A percentile compares a stretch with the other conserved stretches of the same genome.
Evolutionary conservation across 2,888 invertebrate species (phyloP).

Genomic region (Panorpa germanica): DNA sequence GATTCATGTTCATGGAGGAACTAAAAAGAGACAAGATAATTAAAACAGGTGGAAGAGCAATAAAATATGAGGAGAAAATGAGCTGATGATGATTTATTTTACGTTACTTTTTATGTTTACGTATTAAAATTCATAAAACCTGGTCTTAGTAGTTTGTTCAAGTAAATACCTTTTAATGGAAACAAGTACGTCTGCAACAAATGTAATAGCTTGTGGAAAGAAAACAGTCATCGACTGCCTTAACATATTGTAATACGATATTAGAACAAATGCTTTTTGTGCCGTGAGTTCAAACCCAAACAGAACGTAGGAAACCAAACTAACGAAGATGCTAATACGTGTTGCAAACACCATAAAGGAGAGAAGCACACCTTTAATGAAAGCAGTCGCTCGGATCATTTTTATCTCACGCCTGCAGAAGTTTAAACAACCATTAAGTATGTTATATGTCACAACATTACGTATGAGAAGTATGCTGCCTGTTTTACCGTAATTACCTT

Average conservation of each 20-base stretch:
- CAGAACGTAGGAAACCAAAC: conserved; percentile 47
- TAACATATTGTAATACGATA: conserved; percentile 63
- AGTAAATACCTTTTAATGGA: conserved; percentile 51
- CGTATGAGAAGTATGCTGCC: too few relatives aligned
- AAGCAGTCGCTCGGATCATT: conserved; percentile 43
- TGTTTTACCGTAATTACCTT: too few relatives aligned
- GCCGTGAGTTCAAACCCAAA: conserved; percentile 47
- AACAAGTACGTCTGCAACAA: conserved; percentile 55
- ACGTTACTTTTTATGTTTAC: too few relatives aligned
- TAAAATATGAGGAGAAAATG: too few relatives aligned
- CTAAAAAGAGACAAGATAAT: too few relatives aligned
- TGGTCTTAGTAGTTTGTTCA: too few relatives aligned
- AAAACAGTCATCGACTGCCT: conserved; percentile 63
- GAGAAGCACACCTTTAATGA: conserved; percentile 45
- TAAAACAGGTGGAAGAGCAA: too few relatives aligned
- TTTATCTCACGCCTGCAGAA: conserved; percentile 48
- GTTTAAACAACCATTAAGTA: conserved; percentile 53
- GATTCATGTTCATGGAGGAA: too few relatives aligned
- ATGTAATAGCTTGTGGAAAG: conserved; percentile 60
- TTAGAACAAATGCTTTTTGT: conserved; percentile 58
- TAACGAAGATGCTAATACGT: conserved; percentile 58
- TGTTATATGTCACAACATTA: too few relatives aligned
- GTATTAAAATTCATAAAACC: too few relatives aligned
- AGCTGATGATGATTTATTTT: too few relatives aligned
- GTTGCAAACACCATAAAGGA: conserved; percentile 63